Evolutionary conservation across 2,888 invertebrate species (phyloP), one percentile per base, ranked within the genome.

Genomic region (Acleris sparsana): DNA sequence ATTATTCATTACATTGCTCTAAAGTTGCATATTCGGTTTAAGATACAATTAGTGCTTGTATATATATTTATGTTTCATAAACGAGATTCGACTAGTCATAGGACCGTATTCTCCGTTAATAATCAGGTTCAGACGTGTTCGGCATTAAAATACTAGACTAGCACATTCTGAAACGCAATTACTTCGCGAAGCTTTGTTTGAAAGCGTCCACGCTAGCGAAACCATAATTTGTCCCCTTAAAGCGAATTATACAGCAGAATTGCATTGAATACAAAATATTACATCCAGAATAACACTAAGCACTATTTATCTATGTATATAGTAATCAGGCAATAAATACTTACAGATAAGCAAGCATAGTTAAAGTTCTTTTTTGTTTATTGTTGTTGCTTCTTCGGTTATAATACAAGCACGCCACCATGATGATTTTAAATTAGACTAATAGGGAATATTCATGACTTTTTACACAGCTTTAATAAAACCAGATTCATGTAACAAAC

Each of bases 21-120:
- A 39, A 39, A 39, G 39, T 39, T 39, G 39, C 20, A 20, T 7
- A 49, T 49, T 49, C 25, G 25, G 62, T 49, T 48, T 48, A 56
- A 25, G 49, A 48, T 51, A 44, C 60, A 56, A 65, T 65, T 51
- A 65, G 55, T 29, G 2, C 20, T 13, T 64, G 55, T n/a, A 44
- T 56, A 60, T 51, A 44, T n/a, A 44, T 56, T 56, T 51, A 44
- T 55, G 59, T 60, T 60, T 60, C 13, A n/a, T 49, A 49, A 65
- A 51, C 51, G 55, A 25, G 49, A 65, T 60, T 51, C 44, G 56
- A 29, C 51, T 29, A 49, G 44, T 29, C 61, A 52, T 46, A 39
- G 56, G 46, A 52, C 22, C 25, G 46, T 57, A 62, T 61, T 61
- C 65, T 61, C 46, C 13, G 56, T 51, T 60, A 44, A 66, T 66